phyloP scores from a whole-genome alignment of 1,140 invertebrate species.

The Psilanteris sp. region DNA sequence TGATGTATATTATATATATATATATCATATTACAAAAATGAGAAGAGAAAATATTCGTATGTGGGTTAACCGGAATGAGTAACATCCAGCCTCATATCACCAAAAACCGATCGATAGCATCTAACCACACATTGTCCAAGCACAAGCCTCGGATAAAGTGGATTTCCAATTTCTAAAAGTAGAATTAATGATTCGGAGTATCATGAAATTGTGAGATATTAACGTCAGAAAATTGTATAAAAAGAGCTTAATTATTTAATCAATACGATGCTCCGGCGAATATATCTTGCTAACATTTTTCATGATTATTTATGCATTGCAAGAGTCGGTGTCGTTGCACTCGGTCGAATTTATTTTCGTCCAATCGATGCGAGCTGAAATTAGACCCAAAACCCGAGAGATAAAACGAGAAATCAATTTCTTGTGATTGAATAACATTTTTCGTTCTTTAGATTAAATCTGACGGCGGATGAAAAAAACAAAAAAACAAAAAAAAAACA shows the following conservation, averaged over 20 bases:
- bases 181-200: constrained; percentile 39
- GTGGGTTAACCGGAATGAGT: constrained; percentile 37
- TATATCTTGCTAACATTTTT: constrained; percentile 6
- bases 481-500: too few relatives aligned
- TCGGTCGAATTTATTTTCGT: constrained; percentile 9
- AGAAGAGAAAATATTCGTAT: background rate
- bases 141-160: constrained; percentile 1
- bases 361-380: background rate
- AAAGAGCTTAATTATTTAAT: constrained; percentile 36
- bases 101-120: constrained; percentile 43
- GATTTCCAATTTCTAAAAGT: background rate
- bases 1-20: too few relatives aligned
- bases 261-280: constrained; percentile 1
- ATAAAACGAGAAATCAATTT: background rate
- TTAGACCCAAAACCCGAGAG: background rate
- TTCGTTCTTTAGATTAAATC: too few relatives aligned
- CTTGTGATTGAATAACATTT: too few relatives aligned
- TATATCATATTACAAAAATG: too few relatives aligned
- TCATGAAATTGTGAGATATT: constrained; percentile 29
- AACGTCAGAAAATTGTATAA: constrained; percentile 21
- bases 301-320: constrained; percentile 19
- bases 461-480: too few relatives aligned
- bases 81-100: constrained; percentile 40
- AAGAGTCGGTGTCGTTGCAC: constrained; percentile 10
- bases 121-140: too few relatives aligned